Evolutionary conservation across 2,888 invertebrate genomes (phyloP).

Genomic region (Coleophora deauratella): DNA sequence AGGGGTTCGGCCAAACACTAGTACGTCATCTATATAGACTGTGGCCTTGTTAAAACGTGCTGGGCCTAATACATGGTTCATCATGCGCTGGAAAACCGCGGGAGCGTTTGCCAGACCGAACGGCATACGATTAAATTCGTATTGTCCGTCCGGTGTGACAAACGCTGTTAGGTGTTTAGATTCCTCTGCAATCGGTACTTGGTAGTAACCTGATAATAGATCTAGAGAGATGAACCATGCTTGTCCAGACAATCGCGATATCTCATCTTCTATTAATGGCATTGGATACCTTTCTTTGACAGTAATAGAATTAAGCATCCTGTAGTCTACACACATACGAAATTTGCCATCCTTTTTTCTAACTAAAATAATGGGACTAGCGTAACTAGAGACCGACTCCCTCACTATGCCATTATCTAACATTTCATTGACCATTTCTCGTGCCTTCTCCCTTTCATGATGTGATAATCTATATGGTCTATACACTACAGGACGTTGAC

Average conservation of each 20-base stretch:
- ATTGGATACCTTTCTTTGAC: constrained; percentile 12
- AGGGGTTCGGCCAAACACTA: background rate
- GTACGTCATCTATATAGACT: constrained; percentile 4
- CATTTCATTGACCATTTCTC: constrained; percentile 14
- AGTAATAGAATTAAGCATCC: constrained; percentile 14
- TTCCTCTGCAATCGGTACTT: constrained; percentile 4
- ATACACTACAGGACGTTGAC: constrained; percentile 11
- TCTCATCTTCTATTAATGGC: constrained; percentile 5
- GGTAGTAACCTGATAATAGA: constrained; percentile 3
- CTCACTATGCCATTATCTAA: constrained; percentile 13
- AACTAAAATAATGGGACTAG: constrained; percentile 15
- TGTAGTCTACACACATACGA: constrained; percentile 10
- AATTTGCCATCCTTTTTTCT: constrained; percentile 4
- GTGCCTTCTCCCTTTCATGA: constrained; percentile 12
- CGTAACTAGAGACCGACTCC: constrained; percentile 13
- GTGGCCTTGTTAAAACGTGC: constrained; percentile 1
- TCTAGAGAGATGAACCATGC: constrained; percentile 5
- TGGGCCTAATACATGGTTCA: background rate
- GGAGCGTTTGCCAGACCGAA: too few species aligned
- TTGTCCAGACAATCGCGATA: background rate
- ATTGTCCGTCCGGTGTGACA: background rate
- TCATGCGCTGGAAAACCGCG: too few species aligned
- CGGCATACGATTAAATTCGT: too few species aligned
- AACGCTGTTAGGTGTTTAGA: background rate
- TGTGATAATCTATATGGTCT: constrained; percentile 15